Base-by-base conservation (phyloP, 2,797 vertebrate genomes). In the Siniperca undulata region DNA sequence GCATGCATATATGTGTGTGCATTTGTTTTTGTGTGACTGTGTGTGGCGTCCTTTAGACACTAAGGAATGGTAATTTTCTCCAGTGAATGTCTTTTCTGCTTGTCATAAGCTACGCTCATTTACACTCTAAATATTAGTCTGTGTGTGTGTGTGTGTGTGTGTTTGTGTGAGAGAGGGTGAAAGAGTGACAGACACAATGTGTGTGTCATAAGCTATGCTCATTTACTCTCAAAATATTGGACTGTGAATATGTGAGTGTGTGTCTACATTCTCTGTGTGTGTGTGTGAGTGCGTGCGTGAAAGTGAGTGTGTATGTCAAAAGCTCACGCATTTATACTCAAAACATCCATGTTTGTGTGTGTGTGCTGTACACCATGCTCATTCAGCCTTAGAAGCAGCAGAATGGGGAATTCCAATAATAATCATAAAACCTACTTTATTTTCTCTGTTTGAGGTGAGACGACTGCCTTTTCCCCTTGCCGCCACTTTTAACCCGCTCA, bases 381-480 rank as follows among this genome's bases (percentile, higher is more conserved):
- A 87, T 86, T 90, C 84, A 88, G 75, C 70, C 74, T 85, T 68
- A 58, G 79, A 68, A 70, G 78, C 70, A 74, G 78, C 64, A 83
- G 86, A 90, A 83, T 48, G 44, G 89, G 88, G 89, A 88, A 88
- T 91, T 89, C 86, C 78, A 91, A 89, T 89, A 92, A 92, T 90
- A 91, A 92, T 90, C 90, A 91, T 86, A 90, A 91, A 93, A 86
- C 81, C 88, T 82, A 92, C 83, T 92, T 93, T 93, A 92, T 93
- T 92, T 92, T 93, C 90, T 88, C 90, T 86, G 91, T 93, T 92
- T 93, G 92, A 93, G 87, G 88, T 84, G 86, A 91, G 83, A 86
- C 59, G 65, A 64, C 76, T 48, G 65, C 71, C 65, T 80, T 76
- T 72, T 52, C 78, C 91, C 88, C 89, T 80, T 0, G 84, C 62